phyloP scores from a whole-genome alignment of 2,113 vertebrate species.

The Spermophilus dauricus region DNA sequence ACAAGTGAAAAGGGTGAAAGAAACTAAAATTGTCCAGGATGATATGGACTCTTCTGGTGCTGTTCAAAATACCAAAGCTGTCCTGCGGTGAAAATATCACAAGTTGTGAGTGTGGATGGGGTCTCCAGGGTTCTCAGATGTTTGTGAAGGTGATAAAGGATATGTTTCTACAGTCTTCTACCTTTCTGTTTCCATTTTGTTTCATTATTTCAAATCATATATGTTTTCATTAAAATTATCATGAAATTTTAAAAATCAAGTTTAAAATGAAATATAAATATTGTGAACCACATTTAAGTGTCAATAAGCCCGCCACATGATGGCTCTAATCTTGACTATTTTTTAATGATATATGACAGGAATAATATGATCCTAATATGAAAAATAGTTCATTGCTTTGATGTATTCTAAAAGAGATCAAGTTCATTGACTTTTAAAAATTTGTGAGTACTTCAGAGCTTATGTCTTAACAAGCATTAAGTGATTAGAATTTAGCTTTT shows the following conservation, averaged over 20 bases:
- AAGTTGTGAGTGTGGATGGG: not conserved
- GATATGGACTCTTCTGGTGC: not conserved
- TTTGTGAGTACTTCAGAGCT: not conserved
- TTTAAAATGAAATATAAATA: not conserved
- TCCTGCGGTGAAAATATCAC: not conserved
- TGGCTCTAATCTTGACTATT: not conserved
- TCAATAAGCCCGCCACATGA: not conserved
- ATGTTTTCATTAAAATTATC: not conserved
- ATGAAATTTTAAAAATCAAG: constrained; percentile 18
- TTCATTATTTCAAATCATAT: not conserved
- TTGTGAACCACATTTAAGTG: not conserved
- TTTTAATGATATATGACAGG: not conserved
- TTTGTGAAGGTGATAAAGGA: not conserved
- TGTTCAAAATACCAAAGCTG: not conserved
- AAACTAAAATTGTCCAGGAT: not conserved
- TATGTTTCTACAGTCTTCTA: not conserved
- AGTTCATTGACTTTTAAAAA: not conserved
- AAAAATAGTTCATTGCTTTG: not conserved
- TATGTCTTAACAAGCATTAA: not conserved
- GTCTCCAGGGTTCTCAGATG: not conserved
- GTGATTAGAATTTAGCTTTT: not conserved
- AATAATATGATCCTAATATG: not conserved
- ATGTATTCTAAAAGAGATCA: not conserved
- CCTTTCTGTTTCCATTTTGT: not conserved
- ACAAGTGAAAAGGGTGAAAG: not conserved